phyloP scores from a whole-genome alignment of 2,113 vertebrate genomes.

The Loxodonta africana region DNA sequence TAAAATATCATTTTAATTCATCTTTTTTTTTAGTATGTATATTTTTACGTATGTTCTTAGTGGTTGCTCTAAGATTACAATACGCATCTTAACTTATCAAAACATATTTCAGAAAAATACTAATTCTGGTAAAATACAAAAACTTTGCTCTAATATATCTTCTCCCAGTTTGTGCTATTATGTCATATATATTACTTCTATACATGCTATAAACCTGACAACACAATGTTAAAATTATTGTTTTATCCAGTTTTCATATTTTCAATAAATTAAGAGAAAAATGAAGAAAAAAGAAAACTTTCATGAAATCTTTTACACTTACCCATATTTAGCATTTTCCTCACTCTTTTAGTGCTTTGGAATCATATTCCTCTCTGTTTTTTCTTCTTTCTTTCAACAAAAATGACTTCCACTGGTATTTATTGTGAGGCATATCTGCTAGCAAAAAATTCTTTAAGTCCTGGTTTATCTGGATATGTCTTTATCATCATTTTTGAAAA shows the following conservation, averaged over 20 bases:
- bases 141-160: neutral
- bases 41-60: neutral
- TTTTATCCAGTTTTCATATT: neutral
- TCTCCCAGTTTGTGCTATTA: neutral
- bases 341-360: neutral
- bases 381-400: neutral
- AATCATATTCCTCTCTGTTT: neutral
- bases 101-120: constrained; percentile 3
- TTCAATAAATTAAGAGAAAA: constrained; percentile 8
- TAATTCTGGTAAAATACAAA: neutral
- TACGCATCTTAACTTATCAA: neutral
- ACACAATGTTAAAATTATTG: neutral
- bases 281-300: neutral
- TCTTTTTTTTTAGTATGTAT: neutral
- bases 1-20: neutral
- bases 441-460: neutral
- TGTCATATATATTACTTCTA: neutral
- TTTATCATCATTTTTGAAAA: constrained; percentile 22
- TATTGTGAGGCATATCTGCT: neutral
- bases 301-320: neutral
- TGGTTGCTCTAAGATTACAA: neutral
- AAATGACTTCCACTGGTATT: neutral
- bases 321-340: neutral
- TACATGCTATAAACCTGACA: neutral
- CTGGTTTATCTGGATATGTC: constrained; percentile 49